Conservation (phyloP, 2,113 vertebrate genomes). For the Dasyurus viverrinus region DNA sequence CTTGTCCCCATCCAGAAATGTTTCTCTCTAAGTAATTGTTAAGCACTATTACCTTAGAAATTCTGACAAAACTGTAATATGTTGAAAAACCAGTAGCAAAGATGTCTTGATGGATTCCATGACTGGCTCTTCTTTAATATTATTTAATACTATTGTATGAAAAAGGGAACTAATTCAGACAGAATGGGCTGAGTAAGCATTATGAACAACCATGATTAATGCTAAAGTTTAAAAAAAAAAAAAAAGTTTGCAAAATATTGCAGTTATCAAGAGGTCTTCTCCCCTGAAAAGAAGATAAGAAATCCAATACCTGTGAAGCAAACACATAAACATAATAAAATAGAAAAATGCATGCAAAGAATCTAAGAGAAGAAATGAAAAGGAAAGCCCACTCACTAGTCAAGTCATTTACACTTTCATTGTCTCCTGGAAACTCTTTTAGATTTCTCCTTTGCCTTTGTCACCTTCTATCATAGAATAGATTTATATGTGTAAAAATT, state of each 20-base stretch:
- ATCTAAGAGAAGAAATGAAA: background rate
- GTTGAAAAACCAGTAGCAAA: background rate
- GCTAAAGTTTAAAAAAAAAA: background rate
- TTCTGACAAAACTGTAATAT: background rate
- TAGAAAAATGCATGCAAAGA: background rate
- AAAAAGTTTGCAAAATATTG: no score
- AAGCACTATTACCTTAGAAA: background rate
- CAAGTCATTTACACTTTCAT: background rate
- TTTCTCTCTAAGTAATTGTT: slow-evolving; percentile 9
- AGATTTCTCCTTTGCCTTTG: background rate
- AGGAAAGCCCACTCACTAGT: background rate
- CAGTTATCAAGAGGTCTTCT: no score
- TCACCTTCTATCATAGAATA: background rate
- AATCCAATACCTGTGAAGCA: background rate
- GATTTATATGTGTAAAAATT: background rate
- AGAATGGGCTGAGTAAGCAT: background rate
- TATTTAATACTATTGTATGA: background rate
- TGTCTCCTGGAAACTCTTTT: background rate
- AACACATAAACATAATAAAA: background rate
- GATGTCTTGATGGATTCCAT: background rate
- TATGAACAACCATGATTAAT: background rate
- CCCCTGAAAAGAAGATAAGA: no score
- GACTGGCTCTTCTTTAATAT: background rate
- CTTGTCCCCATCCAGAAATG: background rate
- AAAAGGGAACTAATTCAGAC: background rate